Evolutionary conservation across 2,113 vertebrate species (phyloP).

Genomic region (Pampusana beccarii): DNA sequence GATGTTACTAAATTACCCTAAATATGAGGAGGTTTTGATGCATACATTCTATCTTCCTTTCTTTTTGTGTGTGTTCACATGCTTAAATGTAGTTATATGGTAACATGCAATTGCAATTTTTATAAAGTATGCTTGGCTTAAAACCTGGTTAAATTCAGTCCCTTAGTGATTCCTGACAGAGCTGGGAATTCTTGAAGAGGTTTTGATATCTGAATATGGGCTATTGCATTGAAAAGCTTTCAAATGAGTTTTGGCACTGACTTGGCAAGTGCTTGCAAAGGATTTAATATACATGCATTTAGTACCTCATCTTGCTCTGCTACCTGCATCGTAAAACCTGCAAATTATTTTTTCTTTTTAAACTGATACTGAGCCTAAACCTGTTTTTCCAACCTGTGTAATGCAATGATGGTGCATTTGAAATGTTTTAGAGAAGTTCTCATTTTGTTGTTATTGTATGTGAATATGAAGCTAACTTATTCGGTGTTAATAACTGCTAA

Average conservation of each 20-base stretch:
- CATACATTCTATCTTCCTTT: neutral
- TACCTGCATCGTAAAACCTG: neutral
- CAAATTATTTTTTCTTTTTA: neutral
- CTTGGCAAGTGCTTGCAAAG: neutral
- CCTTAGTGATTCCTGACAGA: neutral
- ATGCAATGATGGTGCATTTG: accelerated
- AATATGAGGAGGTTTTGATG: neutral
- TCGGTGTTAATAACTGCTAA: neutral
- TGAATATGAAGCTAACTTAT: neutral
- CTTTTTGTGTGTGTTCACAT: neutral
- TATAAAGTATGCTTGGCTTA: neutral
- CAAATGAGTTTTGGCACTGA: neutral
- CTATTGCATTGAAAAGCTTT: neutral
- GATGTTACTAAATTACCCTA: neutral
- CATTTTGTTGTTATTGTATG: neutral
- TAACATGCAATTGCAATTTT: neutral
- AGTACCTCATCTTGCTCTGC: neutral
- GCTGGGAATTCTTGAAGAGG: neutral
- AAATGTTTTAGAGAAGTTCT: neutral
- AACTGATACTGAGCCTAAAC: neutral
- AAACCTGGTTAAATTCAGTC: neutral
- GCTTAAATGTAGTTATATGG: neutral
- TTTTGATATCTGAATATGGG: neutral
- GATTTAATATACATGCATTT: neutral
- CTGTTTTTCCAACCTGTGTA: neutral